Conservation (phyloP, 2,888 invertebrate species). For the Mesorhabditis spiculigera region DNA sequence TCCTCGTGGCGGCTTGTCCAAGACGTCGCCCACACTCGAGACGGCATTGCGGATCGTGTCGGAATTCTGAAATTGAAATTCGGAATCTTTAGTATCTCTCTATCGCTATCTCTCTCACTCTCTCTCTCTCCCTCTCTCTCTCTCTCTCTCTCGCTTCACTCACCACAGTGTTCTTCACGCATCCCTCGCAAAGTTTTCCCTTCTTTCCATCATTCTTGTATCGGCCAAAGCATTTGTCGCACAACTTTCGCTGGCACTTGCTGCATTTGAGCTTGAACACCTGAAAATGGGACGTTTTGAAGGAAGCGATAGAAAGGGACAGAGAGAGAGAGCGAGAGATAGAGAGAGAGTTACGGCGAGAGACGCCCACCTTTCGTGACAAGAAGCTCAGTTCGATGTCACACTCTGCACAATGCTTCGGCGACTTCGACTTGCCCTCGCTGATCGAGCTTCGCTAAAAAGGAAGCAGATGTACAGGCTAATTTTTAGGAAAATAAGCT, state of each 20-base stretch:
- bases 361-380: background rate
- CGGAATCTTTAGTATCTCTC: background rate
- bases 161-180: slow-evolving; percentile 30
- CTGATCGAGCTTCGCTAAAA: slow-evolving; percentile 30
- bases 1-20: slow-evolving; percentile 11
- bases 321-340: background rate
- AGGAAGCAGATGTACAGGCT: background rate
- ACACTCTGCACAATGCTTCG: slow-evolving; percentile 48
- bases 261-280: slow-evolving; percentile 24
- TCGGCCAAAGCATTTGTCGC: slow-evolving; percentile 54
- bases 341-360: background rate
- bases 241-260: slow-evolving; percentile 44
- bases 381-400: slow-evolving; percentile 44
- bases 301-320: background rate
- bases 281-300: background rate
- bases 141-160: background rate
- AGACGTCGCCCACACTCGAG: slow-evolving; percentile 6
- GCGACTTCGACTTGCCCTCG: slow-evolving; percentile 24
- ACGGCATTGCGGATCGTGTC: slow-evolving; percentile 3
- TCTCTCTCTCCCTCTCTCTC: too few species aligned
- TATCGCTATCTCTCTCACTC: too few species aligned
- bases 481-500: too few species aligned
- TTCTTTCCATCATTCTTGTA: slow-evolving; percentile 37
- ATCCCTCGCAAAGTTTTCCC: slow-evolving; percentile 37
- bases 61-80: background rate